These are phyloP conservation scores for Oikopleura vanhoeffeni DNA, from an alignment of 23 tunicate genomes.

Conservation along the genomic window DNA sequence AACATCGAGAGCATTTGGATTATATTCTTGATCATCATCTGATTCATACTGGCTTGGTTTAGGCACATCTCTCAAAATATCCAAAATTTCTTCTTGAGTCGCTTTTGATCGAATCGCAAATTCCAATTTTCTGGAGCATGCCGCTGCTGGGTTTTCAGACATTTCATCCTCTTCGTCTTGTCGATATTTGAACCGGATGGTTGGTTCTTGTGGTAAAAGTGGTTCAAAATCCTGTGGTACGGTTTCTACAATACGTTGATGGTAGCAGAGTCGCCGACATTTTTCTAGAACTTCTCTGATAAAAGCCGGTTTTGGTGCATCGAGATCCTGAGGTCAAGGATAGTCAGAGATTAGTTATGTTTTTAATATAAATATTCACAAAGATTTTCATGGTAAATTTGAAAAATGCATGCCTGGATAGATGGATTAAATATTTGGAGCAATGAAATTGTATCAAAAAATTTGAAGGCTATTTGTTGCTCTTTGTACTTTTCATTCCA, in stretches of 20 bases:
- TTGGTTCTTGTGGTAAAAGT: slow-evolving; percentile 38
- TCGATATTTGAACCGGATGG: slow-evolving; percentile 36
- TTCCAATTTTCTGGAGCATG: slow-evolving; percentile 9
- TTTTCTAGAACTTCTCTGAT: slow-evolving; percentile 73
- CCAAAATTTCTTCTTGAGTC: slow-evolving; percentile 41
- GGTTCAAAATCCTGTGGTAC: slow-evolving; percentile 54
- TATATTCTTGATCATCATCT: not conserved
- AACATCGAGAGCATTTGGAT: slow-evolving; percentile 31
- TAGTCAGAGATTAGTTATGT: no score
- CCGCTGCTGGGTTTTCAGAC: slow-evolving; percentile 14
- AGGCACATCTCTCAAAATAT: slow-evolving; percentile 30
- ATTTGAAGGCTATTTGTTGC: no score
- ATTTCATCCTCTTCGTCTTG: slow-evolving; percentile 17
- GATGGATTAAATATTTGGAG: no score
- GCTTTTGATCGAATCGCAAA: slow-evolving; percentile 40
- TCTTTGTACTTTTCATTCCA: no score
- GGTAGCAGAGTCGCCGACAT: slow-evolving; percentile 45
- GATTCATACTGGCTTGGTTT: not conserved
- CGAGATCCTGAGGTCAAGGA: no score
- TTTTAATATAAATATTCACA: no score
- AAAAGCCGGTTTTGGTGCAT: slow-evolving; percentile 77
- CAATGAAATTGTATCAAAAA: no score
- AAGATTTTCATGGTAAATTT: no score
- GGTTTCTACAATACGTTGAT: slow-evolving; percentile 39
- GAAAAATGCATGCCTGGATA: no score